Evolutionary conservation across 2,797 vertebrate species (phyloP).

Genomic region (Pyrrhura leucotis): DNA sequence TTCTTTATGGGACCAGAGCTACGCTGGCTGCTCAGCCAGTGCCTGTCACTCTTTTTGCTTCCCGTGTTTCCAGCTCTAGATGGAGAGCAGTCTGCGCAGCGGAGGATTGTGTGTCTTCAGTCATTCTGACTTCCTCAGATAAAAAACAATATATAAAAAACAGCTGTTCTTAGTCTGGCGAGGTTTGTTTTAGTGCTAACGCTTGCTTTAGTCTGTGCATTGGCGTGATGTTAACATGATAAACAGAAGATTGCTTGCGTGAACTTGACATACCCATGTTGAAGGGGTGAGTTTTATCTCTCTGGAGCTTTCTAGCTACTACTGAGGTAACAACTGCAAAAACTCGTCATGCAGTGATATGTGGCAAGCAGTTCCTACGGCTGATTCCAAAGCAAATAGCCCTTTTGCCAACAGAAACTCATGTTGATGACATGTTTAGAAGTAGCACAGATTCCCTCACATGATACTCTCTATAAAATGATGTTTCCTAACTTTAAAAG

Average conservation of each 20-base stretch:
- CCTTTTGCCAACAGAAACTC: background rate
- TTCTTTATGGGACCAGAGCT: background rate
- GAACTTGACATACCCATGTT: rapidly evolving
- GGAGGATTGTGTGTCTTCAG: rapidly evolving
- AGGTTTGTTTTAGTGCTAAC: background rate
- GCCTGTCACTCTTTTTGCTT: background rate
- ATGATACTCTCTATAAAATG: background rate
- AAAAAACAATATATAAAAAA: background rate
- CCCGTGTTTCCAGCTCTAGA: background rate
- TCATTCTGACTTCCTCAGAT: conserved; percentile 16
- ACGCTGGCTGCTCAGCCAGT: background rate
- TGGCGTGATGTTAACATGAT: background rate
- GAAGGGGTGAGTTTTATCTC: background rate
- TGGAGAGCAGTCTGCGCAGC: background rate
- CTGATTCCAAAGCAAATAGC: background rate
- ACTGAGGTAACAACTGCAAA: background rate
- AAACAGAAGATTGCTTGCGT: background rate
- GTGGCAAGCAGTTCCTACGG: background rate
- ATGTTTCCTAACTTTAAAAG: background rate
- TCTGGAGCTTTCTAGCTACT: background rate
- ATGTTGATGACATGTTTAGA: background rate
- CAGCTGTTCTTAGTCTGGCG: background rate
- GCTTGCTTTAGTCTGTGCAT: background rate
- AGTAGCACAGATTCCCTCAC: background rate
- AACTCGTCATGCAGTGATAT: background rate